phyloP scores from a whole-genome alignment of 2,797 vertebrate species.

The Columba guinea region DNA sequence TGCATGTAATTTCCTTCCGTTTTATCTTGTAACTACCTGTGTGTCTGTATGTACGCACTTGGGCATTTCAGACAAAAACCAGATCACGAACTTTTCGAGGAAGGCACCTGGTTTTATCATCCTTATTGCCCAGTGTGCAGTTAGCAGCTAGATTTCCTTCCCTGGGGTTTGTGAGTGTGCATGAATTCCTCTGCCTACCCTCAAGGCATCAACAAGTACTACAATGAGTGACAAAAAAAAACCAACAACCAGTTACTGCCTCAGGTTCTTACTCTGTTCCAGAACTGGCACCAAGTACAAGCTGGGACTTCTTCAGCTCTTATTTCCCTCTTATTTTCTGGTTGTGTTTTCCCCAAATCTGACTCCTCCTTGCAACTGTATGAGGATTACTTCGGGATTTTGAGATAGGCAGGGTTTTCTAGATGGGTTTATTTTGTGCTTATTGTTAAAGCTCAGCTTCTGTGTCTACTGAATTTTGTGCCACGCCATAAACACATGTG shows the following conservation, averaged over 20 bases:
- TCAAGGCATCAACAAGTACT: neutral
- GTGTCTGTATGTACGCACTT: neutral
- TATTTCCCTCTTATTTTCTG: neutral
- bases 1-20: neutral
- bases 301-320: neutral
- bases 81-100: neutral
- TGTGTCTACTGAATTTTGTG: neutral
- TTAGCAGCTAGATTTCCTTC: neutral
- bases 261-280: neutral
- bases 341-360: neutral
- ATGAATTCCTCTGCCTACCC: neutral
- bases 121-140: neutral
- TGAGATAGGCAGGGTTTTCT: neutral
- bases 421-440: neutral
- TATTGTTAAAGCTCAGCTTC: neutral
- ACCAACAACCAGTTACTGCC: neutral
- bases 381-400: neutral
- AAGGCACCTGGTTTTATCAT: neutral
- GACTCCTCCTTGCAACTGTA: accelerated
- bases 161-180: neutral
- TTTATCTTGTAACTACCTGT: neutral
- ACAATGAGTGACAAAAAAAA: neutral
- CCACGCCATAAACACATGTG: too few relatives aligned
- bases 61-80: neutral
- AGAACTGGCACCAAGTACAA: neutral